Base-by-base conservation (phyloP, 2,113 vertebrate species). In the Peromyscus maniculatus region DNA sequence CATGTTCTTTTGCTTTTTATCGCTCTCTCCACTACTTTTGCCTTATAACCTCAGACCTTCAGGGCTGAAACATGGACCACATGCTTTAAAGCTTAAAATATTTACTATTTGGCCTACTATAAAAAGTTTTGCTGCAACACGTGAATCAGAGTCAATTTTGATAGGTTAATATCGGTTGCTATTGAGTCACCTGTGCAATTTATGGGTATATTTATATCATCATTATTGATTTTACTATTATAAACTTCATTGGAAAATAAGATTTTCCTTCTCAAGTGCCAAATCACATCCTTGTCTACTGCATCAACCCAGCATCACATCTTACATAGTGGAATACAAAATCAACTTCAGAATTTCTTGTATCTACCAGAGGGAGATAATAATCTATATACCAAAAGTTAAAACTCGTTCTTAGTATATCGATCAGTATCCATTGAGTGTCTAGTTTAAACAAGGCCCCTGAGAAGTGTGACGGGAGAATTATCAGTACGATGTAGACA, bases 291-390 rank as follows among this genome's bases (percentile, higher is more conserved):
- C 7, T 59, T 91, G 80, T 36, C 93, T 71, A 84, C 19, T 79
- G 12, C 4, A 28, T 75, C 57, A 66, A 64, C 4, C 39, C 26
- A 31, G 1, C 12, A 82, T 84, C 57, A 28, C 2, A 90, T 86
- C 78, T 13, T 91, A 78, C 5, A 91, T 87, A 78, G 26, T 91
- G 28, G 31, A 86, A 95, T 59, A 86, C 80, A 39, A 96, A 93
- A 16, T 89, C 43, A 72, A 28, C 59, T 91, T 91, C 9, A 91
- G 69, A 94, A 92, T 95, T 89, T 91, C 36, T 97, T 24, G 90
- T 82, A 19, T 91, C 12, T 96, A 52, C 19, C 39, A 83, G 39
- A 87, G 39, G 55, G 69, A 82, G 49, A 80, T 82, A 2, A 43
- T 64, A 74, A 43, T 83, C 69, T 88, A 31, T 33, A 66, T 83